These are phyloP conservation scores for Dugesia japonica DNA, from an alignment of 2,888 invertebrate species.

Conservation along the genomic window DNA sequence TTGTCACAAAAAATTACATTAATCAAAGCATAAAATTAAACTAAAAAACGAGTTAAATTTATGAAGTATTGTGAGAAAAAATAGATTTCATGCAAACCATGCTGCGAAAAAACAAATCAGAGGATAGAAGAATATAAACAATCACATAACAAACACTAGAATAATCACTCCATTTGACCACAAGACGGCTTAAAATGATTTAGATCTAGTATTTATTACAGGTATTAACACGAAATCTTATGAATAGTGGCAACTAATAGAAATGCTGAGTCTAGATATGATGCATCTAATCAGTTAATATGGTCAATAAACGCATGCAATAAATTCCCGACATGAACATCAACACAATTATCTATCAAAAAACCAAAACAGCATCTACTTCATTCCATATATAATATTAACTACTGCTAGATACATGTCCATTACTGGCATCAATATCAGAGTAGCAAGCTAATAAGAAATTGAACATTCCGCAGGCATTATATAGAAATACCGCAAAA, in stretches of 20 bases:
- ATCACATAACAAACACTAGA: neutral
- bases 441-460: constrained; percentile 16
- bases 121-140: neutral
- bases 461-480: neutral
- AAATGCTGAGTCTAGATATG: neutral
- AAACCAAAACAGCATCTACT: neutral
- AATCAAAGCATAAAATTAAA: constrained; percentile 15
- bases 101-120: constrained; percentile 3
- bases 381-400: neutral
- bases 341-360: neutral
- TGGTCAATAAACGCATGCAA: neutral
- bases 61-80: neutral
- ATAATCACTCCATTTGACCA: neutral
- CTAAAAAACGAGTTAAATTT: neutral
- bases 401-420: neutral
- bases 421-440: constrained; percentile 11
- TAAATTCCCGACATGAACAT: neutral
- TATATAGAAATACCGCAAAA: neutral
- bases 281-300: neutral
- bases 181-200: no score
- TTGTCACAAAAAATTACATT: neutral
- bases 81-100: constrained; percentile 14
- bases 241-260: no score
- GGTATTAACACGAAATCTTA: no score
- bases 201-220: neutral